These are phyloP conservation scores for Pammene fasciana DNA, from an alignment of 2,888 invertebrate species.

Conservation along the genomic window DNA sequence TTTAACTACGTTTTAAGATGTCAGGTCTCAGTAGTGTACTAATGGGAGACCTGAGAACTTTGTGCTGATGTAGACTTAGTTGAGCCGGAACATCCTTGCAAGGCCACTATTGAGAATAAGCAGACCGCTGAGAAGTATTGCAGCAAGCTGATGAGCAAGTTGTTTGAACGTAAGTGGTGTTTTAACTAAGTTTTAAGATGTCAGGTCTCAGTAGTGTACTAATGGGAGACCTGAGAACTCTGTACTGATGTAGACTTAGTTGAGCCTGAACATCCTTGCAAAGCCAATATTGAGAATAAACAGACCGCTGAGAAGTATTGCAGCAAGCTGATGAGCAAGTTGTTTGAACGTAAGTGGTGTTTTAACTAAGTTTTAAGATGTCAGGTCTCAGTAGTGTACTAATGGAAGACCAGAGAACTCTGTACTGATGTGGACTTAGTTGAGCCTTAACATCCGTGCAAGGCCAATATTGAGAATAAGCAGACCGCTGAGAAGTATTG, in stretches of 20 bases:
- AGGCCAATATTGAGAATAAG: conserved; percentile 87
- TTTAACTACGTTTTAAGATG: background rate
- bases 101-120: conserved; percentile 87
- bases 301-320: conserved; percentile 89
- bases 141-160: conserved; percentile 85
- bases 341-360: conserved; percentile 85
- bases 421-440: conserved; percentile 86
- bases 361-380: too few relatives aligned
- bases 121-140: conserved; percentile 89
- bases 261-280: conserved; percentile 88
- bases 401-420: conserved; percentile 92
- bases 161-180: conserved; percentile 83
- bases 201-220: conserved; percentile 69
- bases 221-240: conserved; percentile 92
- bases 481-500: conserved; percentile 89
- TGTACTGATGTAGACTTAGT: conserved; percentile 86
- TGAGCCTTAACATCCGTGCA: conserved; percentile 88
- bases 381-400: conserved; percentile 69
- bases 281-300: conserved; percentile 87
- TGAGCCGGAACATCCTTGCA: conserved; percentile 88
- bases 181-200: too few relatives aligned
- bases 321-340: conserved; percentile 85
- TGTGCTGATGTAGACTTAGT: conserved; percentile 86
- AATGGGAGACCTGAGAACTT: conserved; percentile 92
- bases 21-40: conserved; percentile 69